Base-by-base conservation (phyloP, 2,113 vertebrate species). In the Rissa tridactyla region DNA sequence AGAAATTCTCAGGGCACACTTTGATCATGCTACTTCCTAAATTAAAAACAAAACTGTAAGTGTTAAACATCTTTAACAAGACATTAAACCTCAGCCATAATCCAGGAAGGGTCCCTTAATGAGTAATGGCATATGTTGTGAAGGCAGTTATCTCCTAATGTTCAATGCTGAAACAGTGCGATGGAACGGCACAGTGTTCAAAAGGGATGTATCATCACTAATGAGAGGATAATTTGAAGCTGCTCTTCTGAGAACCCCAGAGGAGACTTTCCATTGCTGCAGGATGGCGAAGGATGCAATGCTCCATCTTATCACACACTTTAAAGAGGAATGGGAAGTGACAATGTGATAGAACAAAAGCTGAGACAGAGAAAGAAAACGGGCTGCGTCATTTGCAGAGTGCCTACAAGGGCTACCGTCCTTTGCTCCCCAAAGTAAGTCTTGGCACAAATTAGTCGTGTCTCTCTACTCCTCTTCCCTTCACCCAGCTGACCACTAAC, bases 61-160 rank as follows among this genome's bases (percentile, higher is more conserved):
- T 98, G 99, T 99, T 99, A 99, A 99, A 99, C 99, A 99, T 99
- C 98, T 99, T 99, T 99, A 99, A 99, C 99, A 99, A 99, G 99
- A 98, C 99, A 99, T 99, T 99, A 99, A 99, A 98, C 98, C 98
- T 98, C 98, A 98, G 98, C 98, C 98, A 98, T 99, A 99, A 99
- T 98, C 97, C 98, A 93, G 94, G 98, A 98, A 96, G 95, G 98
- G 98, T 98, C 99, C 99, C 99, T 99, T 99, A 99, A 99, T 98
- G 99, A 99, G 99, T 99, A 98, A 99, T 99, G 99, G 98, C 99
- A 99, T 99, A 99, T 99, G 99, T 99, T 99, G 98, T 98, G 97
- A 96, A 99, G 98, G 98, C 99, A 99, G 98, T 99, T 99, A 99
- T 98, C 98, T 98, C 98, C 99, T 99, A 98, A 99, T 98, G 99